Base-by-base conservation (phyloP, 2,888 invertebrate genomes). In the Aphidoletes aphidimyza region DNA sequence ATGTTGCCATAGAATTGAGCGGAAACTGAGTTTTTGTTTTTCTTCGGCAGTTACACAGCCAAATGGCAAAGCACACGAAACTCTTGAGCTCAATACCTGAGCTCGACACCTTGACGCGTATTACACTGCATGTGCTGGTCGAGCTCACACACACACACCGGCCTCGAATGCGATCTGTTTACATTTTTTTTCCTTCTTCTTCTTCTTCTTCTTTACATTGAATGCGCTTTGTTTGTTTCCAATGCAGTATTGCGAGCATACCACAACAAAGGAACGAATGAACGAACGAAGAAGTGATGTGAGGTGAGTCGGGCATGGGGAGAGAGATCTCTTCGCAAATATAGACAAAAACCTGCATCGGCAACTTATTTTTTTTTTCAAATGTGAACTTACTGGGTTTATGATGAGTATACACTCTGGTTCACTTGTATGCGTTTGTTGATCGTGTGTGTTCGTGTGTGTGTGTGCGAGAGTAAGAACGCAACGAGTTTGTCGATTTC, bases 61-160 rank as follows among this genome's bases (percentile, higher is more conserved):
- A 54, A 54, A 54, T 54, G 54, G 54, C 26, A 54, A 54, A 54
- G 54, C 54, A 54, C 54, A 54, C 26, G 22, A n/a, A n/a, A n/a
- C n/a, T n/a, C n/a, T n/a, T n/a, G n/a, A n/a, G n/a, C n/a, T n/a
- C n/a, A n/a, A n/a, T n/a, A 54, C 54, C 54, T 54, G 47, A 11
- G 54, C n/a, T 54, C 26, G 54, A n/a, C 54, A 54, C 54, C 54
- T 54, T 54, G 54, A 54, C 22, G n/a, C n/a, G n/a, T n/a, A n/a
- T n/a, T n/a, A n/a, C n/a, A n/a, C n/a, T n/a, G n/a, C n/a, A n/a
- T n/a, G n/a, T n/a, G n/a, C n/a, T n/a, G n/a, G n/a, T n/a, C n/a
- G n/a, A n/a, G n/a, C n/a, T n/a, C n/a, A n/a, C n/a, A n/a, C n/a
- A n/a, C n/a, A n/a, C n/a, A n/a, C n/a, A n/a, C n/a, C n/a, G n/a